Evolutionary conservation across 2,113 vertebrate species (phyloP).

Genomic region (Labeo rohita): DNA sequence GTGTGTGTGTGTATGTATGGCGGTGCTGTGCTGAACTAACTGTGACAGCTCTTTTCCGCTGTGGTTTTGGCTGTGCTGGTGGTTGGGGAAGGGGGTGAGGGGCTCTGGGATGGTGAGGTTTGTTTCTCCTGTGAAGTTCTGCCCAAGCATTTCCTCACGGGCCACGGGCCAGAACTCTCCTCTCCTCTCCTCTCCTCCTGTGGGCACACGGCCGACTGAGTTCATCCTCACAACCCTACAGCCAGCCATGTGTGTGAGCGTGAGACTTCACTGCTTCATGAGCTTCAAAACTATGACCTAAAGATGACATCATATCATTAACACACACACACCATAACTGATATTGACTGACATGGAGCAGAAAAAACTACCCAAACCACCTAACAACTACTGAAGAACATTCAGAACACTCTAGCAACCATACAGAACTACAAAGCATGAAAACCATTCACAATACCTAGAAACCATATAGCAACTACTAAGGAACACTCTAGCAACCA

Average conservation of each 20-base stretch:
- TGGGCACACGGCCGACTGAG: background rate
- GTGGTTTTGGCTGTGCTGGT: constrained; percentile 26
- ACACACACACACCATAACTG: background rate
- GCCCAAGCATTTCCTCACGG: constrained; percentile 40
- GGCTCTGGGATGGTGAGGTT: constrained; percentile 20
- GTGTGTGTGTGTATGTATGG: background rate
- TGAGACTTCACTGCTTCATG: background rate
- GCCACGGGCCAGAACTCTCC: background rate
- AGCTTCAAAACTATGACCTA: background rate
- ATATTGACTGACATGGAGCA: background rate
- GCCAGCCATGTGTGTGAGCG: background rate
- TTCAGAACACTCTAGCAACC: background rate
- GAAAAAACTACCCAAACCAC: background rate
- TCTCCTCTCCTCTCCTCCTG: constrained; percentile 14
- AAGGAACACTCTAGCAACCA: background rate
- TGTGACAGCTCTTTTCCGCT: constrained; percentile 43
- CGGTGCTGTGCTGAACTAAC: constrained; percentile 19
- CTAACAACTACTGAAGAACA: background rate
- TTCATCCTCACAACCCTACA: background rate
- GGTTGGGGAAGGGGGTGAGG: background rate
- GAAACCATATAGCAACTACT: background rate
- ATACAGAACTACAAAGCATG: background rate
- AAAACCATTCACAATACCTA: background rate
- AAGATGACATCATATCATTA: constrained; percentile 6
- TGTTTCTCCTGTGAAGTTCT: constrained; percentile 39